Evolutionary conservation across 2,797 vertebrate genomes (phyloP), one percentile per base, ranked within the genome.

Genomic region (Taeniopygia guttata): DNA sequence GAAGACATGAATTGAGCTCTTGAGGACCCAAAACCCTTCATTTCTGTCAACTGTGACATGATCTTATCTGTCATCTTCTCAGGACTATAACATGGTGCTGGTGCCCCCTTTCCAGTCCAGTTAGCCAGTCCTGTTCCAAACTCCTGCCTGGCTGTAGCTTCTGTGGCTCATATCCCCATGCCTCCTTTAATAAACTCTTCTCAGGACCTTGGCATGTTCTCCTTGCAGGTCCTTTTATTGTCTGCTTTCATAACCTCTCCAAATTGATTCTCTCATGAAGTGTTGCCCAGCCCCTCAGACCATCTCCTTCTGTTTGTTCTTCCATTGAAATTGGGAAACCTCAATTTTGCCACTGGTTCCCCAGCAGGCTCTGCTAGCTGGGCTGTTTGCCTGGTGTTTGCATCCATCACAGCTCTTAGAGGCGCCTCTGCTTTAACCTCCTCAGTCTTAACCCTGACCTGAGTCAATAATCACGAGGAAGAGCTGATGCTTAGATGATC

Each of bases 401-500:
- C 93, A 94, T 95, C 88, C 63, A 81, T 92, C 85, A 89, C 25
- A 70, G 85, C 88, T 93, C 92, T 95, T 86, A 90, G 58, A 80
- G 49, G 46, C 0, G 0, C 88, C 52, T 87, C 64, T 82, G 67
- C 77, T 93, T 97, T 95, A 92, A 91, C 95, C 73, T 94, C 45
- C 82, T 93, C 68, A 58, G 78, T 78, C 80, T 84, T 93, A 96
- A 88, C 90, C 48, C 85, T 94, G 87, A 93, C 90, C 90, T 78
- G 70, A 93, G 89, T 95, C 92, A 96, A 89, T 95, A 96, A 10
- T 86, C 70, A 16, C 19, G 58, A 79, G 54, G 58, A 85, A 87
- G 81, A 94, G 68, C 80, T 79, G 76, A 56, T 88, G 74, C 80
- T 92, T 78, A 83, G 93, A 89, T 93, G 93, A 80, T 72, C 75